Evolutionary conservation across 2,113 vertebrate genomes (phyloP), one percentile per base, ranked within the genome.

Genomic region (Nycticebus coucang): DNA sequence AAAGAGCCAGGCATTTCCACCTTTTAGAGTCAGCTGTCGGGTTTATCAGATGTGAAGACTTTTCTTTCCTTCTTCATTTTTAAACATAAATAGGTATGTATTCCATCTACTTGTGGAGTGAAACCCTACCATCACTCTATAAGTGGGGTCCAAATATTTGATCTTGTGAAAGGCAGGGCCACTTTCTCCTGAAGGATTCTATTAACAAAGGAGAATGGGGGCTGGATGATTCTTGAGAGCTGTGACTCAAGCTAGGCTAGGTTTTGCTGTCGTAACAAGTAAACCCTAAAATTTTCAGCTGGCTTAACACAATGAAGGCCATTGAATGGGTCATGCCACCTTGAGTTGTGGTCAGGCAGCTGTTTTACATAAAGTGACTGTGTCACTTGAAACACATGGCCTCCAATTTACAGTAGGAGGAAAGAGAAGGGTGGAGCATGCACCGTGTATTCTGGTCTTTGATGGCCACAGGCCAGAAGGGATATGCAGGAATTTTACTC

Each of bases 1-100:
- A 95, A 97, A 91, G 80, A 91, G 69, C 30, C 41, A 64, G 87
- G 15, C 60, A 41, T 83, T 84, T 24, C 68, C 90, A 84, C 45
- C 41, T 88, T 92, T 83, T 45, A 89, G 80, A 96, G 80, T 72
- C n/a, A 89, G 90, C n/a, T 78, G 24, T 57, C 45, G 78, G 33
- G 21, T 68, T 78, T 79, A 17, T 89, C n/a, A 35, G 62, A 59
- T 28, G 19, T 10, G 68, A 85, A 88, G n/a, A 69, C 50, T 92
- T 93, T 78, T 55, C 22, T 75, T 60, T 41, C n/a, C 11, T 78
- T 50, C 28, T 69, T 68, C 9, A 11, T 60, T 59, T 95, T 85
- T 64, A 41, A 2, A 2, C 33, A 85, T 68, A 81, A 78, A 90
- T 68, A 71, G 77, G 86, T 87, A 77, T 87, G 84, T 57, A n/a